Base-by-base conservation (phyloP, 2,888 invertebrate genomes). In the Tromatobia lineatoria region DNA sequence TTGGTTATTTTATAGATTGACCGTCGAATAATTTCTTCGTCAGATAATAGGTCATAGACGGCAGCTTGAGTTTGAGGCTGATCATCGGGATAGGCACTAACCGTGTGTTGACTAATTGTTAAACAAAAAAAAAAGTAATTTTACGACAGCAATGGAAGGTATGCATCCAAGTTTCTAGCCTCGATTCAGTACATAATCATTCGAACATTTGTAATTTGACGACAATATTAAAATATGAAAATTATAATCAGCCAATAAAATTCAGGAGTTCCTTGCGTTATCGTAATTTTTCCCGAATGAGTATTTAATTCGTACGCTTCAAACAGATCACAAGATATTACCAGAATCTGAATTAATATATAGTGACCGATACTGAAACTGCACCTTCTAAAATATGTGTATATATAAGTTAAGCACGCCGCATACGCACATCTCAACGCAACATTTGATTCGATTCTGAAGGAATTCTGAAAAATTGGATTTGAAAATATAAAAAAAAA, bases 1-100 rank as follows among this genome's bases (percentile, higher is more conserved):
- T 45, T 45, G 45, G 45, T 45, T 45, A 45, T 45, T 45, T 45
- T 45, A 1, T 38, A 57, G 59, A 42, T 42, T 73, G 20, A 54
- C 57, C n/a, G 42, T 73, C 11, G 57, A 57, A 15, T 57, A 73
- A 25, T 73, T 73, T 73, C 71, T 73, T 20, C 57, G 57, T 42
- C 57, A 42, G 23, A 73, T 59, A 23, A 59, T 71, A 18, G 71
- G 54, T 15, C 42, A 52, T 38, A 38, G 57, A 57, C 71, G 54
- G 23, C 71, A 71, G 18, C 18, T 38, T 18, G 64, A 18, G 38
- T 18, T 42, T 20, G 64, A 11, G 11, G 64, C 38, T 38, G 64
- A 34, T 18, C 18, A 64, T 42, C 18, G 20, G 7, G 20, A 78
- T 52, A 73, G 73, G 25, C 50, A 78, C 45, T 45, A 10, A 45